These are phyloP conservation scores for Odocoileus virginianus DNA, from an alignment of 2,113 vertebrate genomes.

Conservation along the genomic window DNA sequence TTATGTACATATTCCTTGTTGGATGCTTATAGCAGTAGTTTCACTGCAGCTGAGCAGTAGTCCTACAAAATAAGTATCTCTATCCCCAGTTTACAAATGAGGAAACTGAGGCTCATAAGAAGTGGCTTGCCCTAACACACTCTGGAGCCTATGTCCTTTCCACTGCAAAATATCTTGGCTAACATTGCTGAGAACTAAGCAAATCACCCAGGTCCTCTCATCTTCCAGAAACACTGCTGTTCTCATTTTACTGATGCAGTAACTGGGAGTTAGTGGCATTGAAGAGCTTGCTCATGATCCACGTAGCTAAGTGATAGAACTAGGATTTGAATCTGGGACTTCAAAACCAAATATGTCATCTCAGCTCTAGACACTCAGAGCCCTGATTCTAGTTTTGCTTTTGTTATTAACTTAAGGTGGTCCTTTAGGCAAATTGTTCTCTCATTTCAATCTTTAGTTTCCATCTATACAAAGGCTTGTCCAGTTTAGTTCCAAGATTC, in stretches of 20 bases:
- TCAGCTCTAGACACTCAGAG: not conserved
- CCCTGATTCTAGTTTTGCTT: slow-evolving; percentile 43
- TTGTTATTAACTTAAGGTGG: slow-evolving; percentile 56
- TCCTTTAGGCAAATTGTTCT: not conserved
- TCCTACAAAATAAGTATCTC: not conserved
- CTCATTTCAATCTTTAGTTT: not conserved
- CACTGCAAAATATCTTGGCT: not conserved
- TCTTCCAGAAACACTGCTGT: not conserved
- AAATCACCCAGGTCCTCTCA: not conserved
- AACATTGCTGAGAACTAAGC: not conserved
- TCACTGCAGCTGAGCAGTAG: not conserved
- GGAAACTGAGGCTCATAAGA: not conserved
- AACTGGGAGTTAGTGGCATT: not conserved
- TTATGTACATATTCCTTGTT: not conserved
- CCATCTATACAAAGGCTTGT: not conserved
- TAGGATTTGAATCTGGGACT: not conserved
- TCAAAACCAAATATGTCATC: not conserved
- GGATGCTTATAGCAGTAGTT: not conserved
- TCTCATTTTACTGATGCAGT: not conserved
- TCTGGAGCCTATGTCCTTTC: not conserved
- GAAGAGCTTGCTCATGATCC: not conserved
- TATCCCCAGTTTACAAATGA: not conserved
- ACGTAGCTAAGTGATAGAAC: not conserved
- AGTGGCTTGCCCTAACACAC: not conserved
- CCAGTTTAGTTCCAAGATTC: not conserved